phyloP scores from a whole-genome alignment of 2,113 vertebrate genomes.

The Microtus montanus region DNA sequence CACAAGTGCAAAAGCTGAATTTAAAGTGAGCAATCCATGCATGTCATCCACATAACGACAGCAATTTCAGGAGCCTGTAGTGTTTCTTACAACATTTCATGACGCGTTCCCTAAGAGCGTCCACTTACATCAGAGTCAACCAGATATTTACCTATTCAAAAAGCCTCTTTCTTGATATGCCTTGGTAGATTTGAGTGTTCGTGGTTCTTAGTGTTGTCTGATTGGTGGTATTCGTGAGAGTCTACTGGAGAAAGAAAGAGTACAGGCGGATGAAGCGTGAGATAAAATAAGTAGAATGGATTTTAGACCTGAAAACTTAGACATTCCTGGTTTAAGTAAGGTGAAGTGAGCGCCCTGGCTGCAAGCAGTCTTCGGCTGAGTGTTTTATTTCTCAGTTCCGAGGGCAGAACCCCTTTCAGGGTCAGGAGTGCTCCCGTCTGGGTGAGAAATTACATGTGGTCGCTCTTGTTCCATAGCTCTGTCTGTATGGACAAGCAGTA shows the following conservation, averaged over 20 bases:
- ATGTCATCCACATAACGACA: background rate
- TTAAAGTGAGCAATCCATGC: background rate
- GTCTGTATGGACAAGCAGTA: background rate
- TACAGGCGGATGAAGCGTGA: background rate
- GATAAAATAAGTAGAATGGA: background rate
- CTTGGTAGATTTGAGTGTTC: background rate
- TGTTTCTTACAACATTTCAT: background rate
- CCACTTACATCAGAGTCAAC: background rate
- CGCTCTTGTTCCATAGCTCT: background rate
- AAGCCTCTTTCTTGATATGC: background rate
- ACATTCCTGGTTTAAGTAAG: background rate
- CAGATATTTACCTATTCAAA: background rate
- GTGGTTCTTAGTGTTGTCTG: background rate
- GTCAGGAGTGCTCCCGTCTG: background rate
- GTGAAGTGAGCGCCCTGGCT: background rate
- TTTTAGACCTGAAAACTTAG: background rate
- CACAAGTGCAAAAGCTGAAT: background rate
- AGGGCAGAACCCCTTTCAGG: accelerated
- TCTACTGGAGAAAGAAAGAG: background rate
- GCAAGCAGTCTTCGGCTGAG: background rate
- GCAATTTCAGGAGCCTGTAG: background rate
- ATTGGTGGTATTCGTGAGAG: background rate
- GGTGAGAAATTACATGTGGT: background rate
- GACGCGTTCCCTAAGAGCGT: background rate
- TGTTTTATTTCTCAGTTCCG: background rate